phyloP scores from a whole-genome alignment of 2,888 invertebrate genomes.

The Stratiomys singularior region DNA sequence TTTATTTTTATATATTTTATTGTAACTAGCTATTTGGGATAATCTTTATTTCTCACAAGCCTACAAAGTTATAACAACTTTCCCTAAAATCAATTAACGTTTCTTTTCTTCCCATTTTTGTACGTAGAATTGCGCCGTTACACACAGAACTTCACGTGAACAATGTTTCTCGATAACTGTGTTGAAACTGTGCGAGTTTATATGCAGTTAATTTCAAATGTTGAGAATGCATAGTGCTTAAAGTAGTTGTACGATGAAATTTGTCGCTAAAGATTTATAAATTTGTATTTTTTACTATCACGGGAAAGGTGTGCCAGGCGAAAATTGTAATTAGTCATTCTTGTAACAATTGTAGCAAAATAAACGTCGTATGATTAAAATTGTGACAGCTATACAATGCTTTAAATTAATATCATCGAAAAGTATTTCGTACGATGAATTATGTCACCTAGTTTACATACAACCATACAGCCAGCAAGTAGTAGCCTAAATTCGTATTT shows the following conservation, averaged over 20 bases:
- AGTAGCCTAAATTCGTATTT: too few species aligned
- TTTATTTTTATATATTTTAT: too few species aligned
- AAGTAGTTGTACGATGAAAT: not conserved
- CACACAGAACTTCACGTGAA: not conserved
- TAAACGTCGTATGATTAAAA: not conserved
- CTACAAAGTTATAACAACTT: not conserved
- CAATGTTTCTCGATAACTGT: not conserved
- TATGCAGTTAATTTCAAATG: not conserved
- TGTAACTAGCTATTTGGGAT: too few species aligned
- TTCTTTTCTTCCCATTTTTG: not conserved
- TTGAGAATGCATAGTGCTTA: not conserved
- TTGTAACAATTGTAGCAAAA: not conserved
- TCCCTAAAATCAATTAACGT: not conserved
- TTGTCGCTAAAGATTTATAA: not conserved
- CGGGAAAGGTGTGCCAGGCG: not conserved
- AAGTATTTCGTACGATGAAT: too few species aligned
- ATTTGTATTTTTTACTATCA: not conserved
- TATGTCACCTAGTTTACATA: too few species aligned
- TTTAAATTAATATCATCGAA: too few species aligned
- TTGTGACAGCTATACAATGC: not conserved
- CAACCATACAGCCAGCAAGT: too few species aligned
- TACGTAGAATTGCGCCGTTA: not conserved
- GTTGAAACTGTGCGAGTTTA: not conserved
- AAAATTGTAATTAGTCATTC: not conserved
- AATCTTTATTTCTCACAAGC: not conserved